Base-by-base conservation (phyloP, 2,797 vertebrate genomes). In the Anabacerthia variegaticeps region DNA sequence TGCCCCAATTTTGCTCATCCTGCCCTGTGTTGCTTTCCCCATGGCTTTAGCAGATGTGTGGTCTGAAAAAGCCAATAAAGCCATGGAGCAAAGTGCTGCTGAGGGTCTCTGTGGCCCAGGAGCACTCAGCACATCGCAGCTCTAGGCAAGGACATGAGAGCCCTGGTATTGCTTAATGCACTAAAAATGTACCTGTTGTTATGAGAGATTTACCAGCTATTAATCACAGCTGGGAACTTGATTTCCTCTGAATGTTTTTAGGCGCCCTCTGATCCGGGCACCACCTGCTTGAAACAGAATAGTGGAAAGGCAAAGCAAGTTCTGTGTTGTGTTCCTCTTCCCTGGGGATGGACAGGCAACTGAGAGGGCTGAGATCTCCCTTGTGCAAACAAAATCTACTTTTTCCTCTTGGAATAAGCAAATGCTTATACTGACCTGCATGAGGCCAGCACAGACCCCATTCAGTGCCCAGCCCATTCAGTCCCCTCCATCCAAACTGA, bases 201-300 rank as follows among this genome's bases (percentile, higher is more conserved):
- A 74, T 83, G 48, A 91, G 52, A 48, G 36, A 63, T 77, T 92
- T 87, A 43, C 30, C 85, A 92, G 81, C 51, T 89, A 46, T 89
- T 92, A 73, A 94, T 79, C 55, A 76, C 81, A 54, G 75, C 48
- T 85, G 75, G 52, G 77, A 94, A 67, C 39, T 74, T 83, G 67
- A 85, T 85, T 77, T 77, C 55, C 59, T 73, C 63, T 49, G 49
- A 76, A 43, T 51, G 39, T 66, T 76, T 85, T 65, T 22, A 87
- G 51, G 63, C 24, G 59, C 21, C 22, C n/a, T 88, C 88, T 87
- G 52, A 28, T 88, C n/a, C 36, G 22, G 58, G 78, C 36, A 62
- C 24, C 49, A 41, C 71, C 51, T 85, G 74, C 67, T 82, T 14
- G 1, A 43, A 68, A 58, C 3, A 6, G 59, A 54, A 14, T 3